Conservation (phyloP, 37 sponge, comb jelly and placozoan genomes). For the Beroe forskalii region DNA sequence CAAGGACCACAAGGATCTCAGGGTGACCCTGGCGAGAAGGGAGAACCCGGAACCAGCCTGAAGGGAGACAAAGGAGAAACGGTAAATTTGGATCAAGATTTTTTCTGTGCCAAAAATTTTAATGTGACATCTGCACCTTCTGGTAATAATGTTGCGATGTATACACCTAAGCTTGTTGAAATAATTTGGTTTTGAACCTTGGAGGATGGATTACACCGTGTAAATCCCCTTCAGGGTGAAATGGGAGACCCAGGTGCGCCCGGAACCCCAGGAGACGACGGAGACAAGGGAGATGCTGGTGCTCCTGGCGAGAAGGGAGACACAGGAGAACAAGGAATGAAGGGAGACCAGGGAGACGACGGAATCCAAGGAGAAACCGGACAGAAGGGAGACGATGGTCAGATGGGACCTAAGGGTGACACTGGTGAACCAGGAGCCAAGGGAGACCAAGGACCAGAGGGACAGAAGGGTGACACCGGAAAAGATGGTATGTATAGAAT, state of each 20-base stretch:
- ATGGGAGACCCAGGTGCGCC: background rate
- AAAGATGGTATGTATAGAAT: background rate
- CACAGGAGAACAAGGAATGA: background rate
- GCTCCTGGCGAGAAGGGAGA: background rate
- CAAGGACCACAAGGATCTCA: slow-evolving; percentile 21
- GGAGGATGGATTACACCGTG: too few species aligned
- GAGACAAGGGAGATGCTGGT: background rate
- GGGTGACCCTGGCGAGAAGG: slow-evolving; percentile 35
- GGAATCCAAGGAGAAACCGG: background rate
- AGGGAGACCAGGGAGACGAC: background rate
- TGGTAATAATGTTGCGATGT: too few species aligned
- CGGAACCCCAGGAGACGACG: background rate
- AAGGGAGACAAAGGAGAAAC: background rate
- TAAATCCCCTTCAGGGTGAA: too few species aligned
- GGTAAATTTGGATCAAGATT: too few species aligned
- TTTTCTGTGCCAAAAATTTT: too few species aligned
- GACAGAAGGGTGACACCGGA: background rate
- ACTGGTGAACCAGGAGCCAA: background rate
- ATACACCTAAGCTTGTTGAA: too few species aligned
- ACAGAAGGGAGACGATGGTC: slow-evolving; percentile 1
- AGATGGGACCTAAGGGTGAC: slow-evolving; percentile 27
- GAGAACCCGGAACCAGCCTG: background rate
- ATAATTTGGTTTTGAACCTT: too few species aligned
- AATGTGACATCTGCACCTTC: too few species aligned
- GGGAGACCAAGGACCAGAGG: slow-evolving; percentile 7